Evolutionary conservation across 1,140 invertebrate genomes (phyloP), one percentile per base, ranked within the genome.

Genomic region (Drosophila seguyi): DNA sequence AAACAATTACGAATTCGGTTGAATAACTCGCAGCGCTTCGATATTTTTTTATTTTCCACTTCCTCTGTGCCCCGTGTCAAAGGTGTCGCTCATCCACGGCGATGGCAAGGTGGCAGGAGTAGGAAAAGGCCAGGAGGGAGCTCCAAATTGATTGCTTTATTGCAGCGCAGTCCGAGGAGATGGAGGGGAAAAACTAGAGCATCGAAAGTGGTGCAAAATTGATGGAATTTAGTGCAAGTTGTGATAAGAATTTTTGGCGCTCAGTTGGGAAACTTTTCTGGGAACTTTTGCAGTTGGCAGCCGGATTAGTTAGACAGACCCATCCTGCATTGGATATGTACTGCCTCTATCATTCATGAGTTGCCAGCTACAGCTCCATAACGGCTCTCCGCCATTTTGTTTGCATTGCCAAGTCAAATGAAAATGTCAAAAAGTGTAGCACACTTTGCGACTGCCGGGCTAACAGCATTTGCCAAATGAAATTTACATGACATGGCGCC

Each of bases 121-220:
- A 38, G 16, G 18, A 20, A 38, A 25, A 42, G 8, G 29, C 18
- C 22, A 22, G 13, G 20, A 38, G 36, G 45, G n/a, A 39, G n/a
- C 47, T 61, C 41, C 38, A 85, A 88, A 88, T 88, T 88, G 85
- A 88, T 88, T 88, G 85, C 86, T 88, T 90, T 90, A 88, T 85
- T 79, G 76, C 75, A 72, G 69, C 41, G 22, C 79, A 65, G 31
- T 42, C 36, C 20, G 31, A 8, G 52, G 50, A 61, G 41, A 65
- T 66, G 45, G 34, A 34, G 55, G 38, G 22, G 13, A 8, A 36
- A 38, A 34, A 39, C 27, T 31, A n/a, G 47, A 39, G 50, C 11
- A 39, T 18, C 18, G 34, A 53, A 41, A 53, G 48, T 66, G 72
- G 41, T 78, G 68, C 67, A 80, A 81, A 82, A 86, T 86, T 82